A percentile compares a stretch with the other conserved stretches of the same genome.
Conservation (phyloP, 2,888 invertebrate genomes). For the Tyria jacobaeae region DNA sequence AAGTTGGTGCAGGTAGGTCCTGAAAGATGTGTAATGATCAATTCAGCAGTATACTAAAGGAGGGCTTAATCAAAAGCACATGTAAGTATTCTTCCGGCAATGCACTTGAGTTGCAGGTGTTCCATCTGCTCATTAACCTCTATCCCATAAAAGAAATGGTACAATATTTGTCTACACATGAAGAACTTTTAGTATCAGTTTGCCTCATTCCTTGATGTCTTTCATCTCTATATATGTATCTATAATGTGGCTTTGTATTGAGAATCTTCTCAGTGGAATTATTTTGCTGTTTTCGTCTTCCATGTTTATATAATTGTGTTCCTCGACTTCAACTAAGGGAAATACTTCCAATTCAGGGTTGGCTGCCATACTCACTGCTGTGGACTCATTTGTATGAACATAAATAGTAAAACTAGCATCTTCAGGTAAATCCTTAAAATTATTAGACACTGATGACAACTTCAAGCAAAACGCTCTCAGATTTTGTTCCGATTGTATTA, state of each 20-base stretch:
- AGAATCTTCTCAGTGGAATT: slow-evolving; percentile 70
- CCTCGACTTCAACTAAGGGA: slow-evolving; percentile 71
- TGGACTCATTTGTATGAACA: slow-evolving; percentile 87
- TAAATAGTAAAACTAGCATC: slow-evolving; percentile 87
- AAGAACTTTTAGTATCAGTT: too few species aligned
- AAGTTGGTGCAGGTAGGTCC: too few species aligned
- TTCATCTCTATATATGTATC: slow-evolving; percentile 72
- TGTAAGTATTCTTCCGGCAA: too few species aligned
- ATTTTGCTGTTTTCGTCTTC: slow-evolving; percentile 59
- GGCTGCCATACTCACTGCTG: slow-evolving; percentile 83
- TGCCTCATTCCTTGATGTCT: too few species aligned
- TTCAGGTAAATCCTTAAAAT: slow-evolving; percentile 81
- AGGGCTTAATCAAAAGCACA: too few species aligned
- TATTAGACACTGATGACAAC: slow-evolving; percentile 78
- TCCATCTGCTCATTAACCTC: too few species aligned
- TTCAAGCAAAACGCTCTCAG: slow-evolving; percentile 88
- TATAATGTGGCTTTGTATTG: slow-evolving; percentile 66
- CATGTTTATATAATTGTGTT: slow-evolving; percentile 21
- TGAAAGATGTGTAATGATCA: too few species aligned
- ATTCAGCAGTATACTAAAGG: too few species aligned
- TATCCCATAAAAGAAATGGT: too few species aligned
- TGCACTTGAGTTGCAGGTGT: too few species aligned
- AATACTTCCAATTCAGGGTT: slow-evolving; percentile 82
- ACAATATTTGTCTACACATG: too few species aligned
- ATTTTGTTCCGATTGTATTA: slow-evolving; percentile 87